Evolutionary conservation across 2,888 invertebrate species (phyloP).

Genomic region (Thumatha senex): DNA sequence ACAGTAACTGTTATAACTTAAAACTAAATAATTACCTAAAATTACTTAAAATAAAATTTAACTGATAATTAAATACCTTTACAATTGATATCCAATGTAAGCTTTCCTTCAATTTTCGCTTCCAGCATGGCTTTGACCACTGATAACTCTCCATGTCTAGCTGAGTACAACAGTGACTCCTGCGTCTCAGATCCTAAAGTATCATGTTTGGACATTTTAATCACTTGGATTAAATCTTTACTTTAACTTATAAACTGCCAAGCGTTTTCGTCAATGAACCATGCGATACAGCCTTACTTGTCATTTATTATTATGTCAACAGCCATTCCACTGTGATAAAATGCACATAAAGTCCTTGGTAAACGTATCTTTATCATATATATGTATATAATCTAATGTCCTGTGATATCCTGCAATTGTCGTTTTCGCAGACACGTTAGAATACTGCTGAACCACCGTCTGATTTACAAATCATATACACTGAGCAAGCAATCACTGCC

Average conservation of each 20-base stretch:
- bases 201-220: conserved; percentile 53
- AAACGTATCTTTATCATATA: no score
- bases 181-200: conserved; percentile 68
- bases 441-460: no score
- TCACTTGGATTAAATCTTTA: background rate
- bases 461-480: no score
- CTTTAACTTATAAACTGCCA: background rate
- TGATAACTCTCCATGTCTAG: conserved; percentile 84
- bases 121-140: conserved; percentile 82
- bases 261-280: conserved; percentile 6
- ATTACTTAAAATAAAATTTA: no score
- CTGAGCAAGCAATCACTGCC: no score
- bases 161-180: conserved; percentile 83
- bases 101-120: conserved; percentile 74
- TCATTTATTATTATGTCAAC: conserved; percentile 15
- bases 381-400: no score
- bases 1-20: no score
- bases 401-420: no score
- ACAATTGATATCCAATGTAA: conserved; percentile 84
- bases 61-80: conserved; percentile 75
- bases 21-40: no score
- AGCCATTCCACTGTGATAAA: background rate
- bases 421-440: no score
- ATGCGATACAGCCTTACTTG: conserved; percentile 15
- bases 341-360: background rate